These are phyloP conservation scores for Melangyna quadrimaculata DNA, from an alignment of 2,888 invertebrate genomes.

Conservation along the genomic window DNA sequence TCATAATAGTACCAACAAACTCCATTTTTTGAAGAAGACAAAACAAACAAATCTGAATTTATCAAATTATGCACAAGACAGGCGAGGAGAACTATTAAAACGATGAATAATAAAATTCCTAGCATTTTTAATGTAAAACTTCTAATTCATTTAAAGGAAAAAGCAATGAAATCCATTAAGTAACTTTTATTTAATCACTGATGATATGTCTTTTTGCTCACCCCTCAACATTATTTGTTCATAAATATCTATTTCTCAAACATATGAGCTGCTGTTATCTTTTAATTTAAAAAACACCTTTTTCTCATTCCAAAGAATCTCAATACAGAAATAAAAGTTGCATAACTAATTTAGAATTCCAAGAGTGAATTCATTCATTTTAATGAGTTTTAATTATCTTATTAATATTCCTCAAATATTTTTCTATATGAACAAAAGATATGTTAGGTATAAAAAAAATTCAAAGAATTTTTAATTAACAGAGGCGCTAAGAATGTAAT, in stretches of 20 bases:
- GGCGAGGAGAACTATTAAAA: not conserved
- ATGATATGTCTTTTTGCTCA: constrained; percentile 24
- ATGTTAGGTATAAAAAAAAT: not conserved
- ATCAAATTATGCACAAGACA: not conserved
- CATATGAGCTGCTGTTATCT: constrained; percentile 37
- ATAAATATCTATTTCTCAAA: not conserved
- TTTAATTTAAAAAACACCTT: constrained; percentile 40
- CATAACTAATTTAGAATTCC: not conserved
- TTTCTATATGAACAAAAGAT: not conserved
- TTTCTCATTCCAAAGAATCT: not conserved
- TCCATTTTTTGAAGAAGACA: no score
- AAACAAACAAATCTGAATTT: no score
- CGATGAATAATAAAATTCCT: not conserved
- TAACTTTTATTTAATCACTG: constrained; percentile 38
- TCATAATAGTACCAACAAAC: no score
- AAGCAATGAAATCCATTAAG: constrained; percentile 4
- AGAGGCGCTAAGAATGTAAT: constrained; percentile 28
- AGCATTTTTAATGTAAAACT: not conserved
- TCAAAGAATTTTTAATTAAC: constrained; percentile 48
- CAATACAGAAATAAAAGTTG: not conserved
- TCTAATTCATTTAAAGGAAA: not conserved
- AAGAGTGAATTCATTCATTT: not conserved
- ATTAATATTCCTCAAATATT: constrained; percentile 9
- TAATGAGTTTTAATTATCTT: constrained; percentile 30
- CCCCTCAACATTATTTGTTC: not conserved